Conservation (phyloP, 1,140 invertebrate species). For the Scaptomyza montana region DNA sequence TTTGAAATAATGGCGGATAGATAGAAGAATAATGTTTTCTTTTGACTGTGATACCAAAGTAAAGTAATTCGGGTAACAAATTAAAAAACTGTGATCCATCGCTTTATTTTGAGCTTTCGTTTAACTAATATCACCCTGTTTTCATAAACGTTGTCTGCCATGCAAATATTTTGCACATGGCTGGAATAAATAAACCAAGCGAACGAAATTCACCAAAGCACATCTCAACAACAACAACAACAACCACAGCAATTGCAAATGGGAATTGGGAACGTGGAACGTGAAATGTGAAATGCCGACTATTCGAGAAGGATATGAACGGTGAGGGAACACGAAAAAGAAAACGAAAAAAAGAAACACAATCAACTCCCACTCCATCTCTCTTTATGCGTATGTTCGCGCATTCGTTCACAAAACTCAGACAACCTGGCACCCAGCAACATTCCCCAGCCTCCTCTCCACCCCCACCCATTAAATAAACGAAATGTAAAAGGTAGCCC, state of each 20-base stretch:
- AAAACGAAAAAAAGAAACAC: background rate
- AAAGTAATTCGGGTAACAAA: too few species aligned
- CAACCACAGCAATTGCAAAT: background rate
- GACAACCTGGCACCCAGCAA: constrained; percentile 3
- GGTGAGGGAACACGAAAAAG: constrained; percentile 9
- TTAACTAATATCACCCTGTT: constrained; percentile 41
- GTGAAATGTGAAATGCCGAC: constrained; percentile 3
- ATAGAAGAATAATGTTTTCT: too few species aligned
- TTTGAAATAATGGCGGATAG: too few species aligned
- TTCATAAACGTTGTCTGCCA: constrained; percentile 16
- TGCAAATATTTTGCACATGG: constrained; percentile 66
- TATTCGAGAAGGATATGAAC: constrained; percentile 3
- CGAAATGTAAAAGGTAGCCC: background rate
- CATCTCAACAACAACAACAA: constrained; percentile 43
- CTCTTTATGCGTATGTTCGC: constrained; percentile 4
- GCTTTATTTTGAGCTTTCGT: too few species aligned
- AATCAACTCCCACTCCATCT: constrained; percentile 5
- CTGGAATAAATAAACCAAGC: constrained; percentile 67
- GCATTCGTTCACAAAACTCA: background rate
- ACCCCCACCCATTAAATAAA: too few species aligned
- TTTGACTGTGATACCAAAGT: too few species aligned
- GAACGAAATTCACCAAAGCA: constrained; percentile 58
- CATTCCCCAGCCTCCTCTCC: background rate
- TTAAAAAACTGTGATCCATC: too few species aligned
- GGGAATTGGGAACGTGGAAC: constrained; percentile 8